A percentile compares a stretch with the other conserved stretches of the same genome.
phyloP scores from a whole-genome alignment of 2,797 vertebrate species.

The Kryptolebias ocellatus region DNA sequence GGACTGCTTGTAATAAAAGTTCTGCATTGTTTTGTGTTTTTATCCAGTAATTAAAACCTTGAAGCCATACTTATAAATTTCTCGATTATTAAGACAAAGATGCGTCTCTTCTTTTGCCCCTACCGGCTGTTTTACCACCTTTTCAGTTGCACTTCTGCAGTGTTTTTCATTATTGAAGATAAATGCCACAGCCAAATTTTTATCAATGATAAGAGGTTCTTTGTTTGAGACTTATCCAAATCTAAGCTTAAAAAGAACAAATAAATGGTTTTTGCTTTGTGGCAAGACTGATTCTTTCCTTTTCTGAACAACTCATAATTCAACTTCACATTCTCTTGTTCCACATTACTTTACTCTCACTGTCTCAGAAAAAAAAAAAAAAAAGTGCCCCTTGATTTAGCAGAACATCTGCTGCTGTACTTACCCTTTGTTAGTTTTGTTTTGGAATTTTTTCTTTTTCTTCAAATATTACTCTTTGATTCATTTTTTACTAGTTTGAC shows the following conservation, averaged over 20 bases:
- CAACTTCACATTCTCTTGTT: constrained; percentile 11
- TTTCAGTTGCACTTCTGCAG: constrained; percentile 16
- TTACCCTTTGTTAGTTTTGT: too few relatives aligned
- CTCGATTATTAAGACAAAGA: not conserved
- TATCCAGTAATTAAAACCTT: not conserved
- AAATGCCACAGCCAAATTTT: constrained; percentile 30
- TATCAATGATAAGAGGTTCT: constrained; percentile 27
- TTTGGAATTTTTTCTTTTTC: too few relatives aligned
- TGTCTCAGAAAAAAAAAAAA: not conserved
- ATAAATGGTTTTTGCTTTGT: constrained; percentile 22
- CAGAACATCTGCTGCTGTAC: too few relatives aligned
- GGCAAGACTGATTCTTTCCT: constrained; percentile 9
- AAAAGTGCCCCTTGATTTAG: too few relatives aligned
- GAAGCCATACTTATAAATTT: not conserved
- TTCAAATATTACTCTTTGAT: too few relatives aligned
- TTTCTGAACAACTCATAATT: constrained; percentile 21
- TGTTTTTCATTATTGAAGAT: constrained; percentile 36
- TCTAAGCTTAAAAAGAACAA: constrained; percentile 14
- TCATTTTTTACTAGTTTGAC: too few relatives aligned
- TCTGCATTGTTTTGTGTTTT: not conserved
- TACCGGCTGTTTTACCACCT: constrained; percentile 6
- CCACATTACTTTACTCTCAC: constrained; percentile 10
- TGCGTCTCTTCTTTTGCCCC: not conserved
- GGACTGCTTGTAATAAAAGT: too few relatives aligned
- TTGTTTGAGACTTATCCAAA: constrained; percentile 29